A percentile compares a stretch with the other conserved stretches of the same genome.
Conservation (phyloP, 2,113 vertebrate species). For the Chlorodrepanis virens region DNA sequence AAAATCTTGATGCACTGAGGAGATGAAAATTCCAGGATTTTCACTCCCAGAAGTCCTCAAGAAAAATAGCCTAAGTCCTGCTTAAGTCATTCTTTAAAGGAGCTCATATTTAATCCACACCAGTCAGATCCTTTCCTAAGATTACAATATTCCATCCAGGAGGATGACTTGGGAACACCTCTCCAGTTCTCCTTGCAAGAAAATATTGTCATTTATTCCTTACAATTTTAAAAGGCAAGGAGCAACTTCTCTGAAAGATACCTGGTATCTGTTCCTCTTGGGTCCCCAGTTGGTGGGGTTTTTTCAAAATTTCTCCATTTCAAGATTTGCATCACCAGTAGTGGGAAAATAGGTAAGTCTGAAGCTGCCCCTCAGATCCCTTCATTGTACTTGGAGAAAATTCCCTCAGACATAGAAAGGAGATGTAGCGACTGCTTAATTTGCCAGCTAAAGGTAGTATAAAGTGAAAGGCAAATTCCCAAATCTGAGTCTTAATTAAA, state of each 20-base stretch:
- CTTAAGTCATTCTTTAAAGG: background rate
- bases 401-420: background rate
- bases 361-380: background rate
- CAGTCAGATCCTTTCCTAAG: background rate
- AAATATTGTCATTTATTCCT: background rate
- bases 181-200: background rate
- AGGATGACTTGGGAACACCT: background rate
- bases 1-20: background rate
- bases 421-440: background rate
- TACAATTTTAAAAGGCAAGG: background rate
- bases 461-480: background rate
- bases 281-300: rapidly evolving
- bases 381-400: background rate
- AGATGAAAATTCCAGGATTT: background rate
- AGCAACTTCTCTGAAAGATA: background rate
- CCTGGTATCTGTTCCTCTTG: background rate
- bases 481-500: background rate
- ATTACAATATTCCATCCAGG: background rate
- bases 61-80: background rate
- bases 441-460: background rate
- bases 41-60: background rate
- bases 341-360: background rate
- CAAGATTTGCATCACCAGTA: background rate
- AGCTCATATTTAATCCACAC: background rate
- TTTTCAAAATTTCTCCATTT: background rate